Base-by-base conservation (phyloP, 1,140 invertebrate genomes). In the Saccostrea glomerata region DNA sequence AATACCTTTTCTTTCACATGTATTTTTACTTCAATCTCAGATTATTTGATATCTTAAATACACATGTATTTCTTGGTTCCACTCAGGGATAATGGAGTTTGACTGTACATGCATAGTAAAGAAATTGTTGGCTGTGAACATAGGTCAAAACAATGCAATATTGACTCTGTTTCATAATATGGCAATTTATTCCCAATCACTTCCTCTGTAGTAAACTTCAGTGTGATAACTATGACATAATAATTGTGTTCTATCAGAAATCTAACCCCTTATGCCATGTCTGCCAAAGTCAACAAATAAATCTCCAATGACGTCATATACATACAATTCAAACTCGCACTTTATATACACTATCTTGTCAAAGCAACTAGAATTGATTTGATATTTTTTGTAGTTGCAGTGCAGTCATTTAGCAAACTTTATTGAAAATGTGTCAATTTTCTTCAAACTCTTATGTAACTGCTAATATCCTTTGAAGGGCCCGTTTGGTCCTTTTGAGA, bases 271-370 rank as follows among this genome's bases (percentile, higher is more conserved):
- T 47, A 6, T 47, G 30, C 25, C 25, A 23, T 15, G 23, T 77
- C 70, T 77, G 70, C 23, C 70, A 77, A 36, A 77, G 13, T 77
- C 70, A 77, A 77, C 70, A 77, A 77, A 77, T 36, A 77, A 77
- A 77, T 77, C 70, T 36, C 70, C 70, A 77, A 77, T 77, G 70
- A 77, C 70, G 70, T 77, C 70, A 77, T 36, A 30, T 23, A 73
- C 12, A 77, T 15, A 25, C 70, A 5, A 30, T 30, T 13, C 23
- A 30, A 30, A 77, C 23, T 30, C 25, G 36, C 70, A 77, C 70
- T 30, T 12, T 25, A 12, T 25, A 47, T 47, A 47, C 47, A 30
- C 70, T 77, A 13, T 77, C 70, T 77, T 77, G 23, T 77, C 70
- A 36, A 20, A n/a, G 58, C 58, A 63, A 15, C 17, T 63, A 6